Evolutionary conservation across 2,797 vertebrate genomes (phyloP), one percentile per base, ranked within the genome.

Genomic region (Ficedula albicollis): DNA sequence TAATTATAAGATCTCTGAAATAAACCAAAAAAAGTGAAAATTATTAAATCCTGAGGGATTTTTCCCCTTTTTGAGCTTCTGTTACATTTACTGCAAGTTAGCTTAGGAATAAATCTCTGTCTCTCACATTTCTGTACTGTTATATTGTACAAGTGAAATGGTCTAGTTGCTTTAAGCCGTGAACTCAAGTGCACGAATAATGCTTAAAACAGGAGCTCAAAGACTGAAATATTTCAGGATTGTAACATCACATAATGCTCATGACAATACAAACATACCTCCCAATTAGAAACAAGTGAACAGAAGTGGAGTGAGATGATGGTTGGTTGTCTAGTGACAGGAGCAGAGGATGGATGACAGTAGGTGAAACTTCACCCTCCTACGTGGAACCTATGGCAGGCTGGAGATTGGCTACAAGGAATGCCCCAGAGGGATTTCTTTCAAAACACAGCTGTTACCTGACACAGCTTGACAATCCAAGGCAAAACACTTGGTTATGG

Each of bases 361-460:
- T 5, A 60, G 64, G 55, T 90, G 73, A 81, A 83, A 38, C n/a
- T 66, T 89, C 73, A 85, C 69, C 62, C 79, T 89, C 46, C 44
- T 59, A 29, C 43, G 1, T 62, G 59, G 23, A 66, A 27, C 34
- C 34, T n/a, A 0, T 44, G 51, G 38, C 32, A 90, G 87, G 56
- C 52, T 91, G 68, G 82, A 72, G 67, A 68, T 20, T 26, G 85
- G 58, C 46, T 83, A 12, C 67, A 62, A 51, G 75, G 74, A 87
- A 59, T 39, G 84, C 44, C 75, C 90, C 69, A 34, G 82, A 88
- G 66, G 73, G 48, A 88, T 94, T 93, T 92, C 69, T 81, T 88
- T 91, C 89, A 89, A 73, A 94, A 59, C 19, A 7, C 87, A 96
- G 82, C 93, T 96, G 73, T 63, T 93, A 67, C 66, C 66, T 96